A percentile compares a stretch with the other conserved stretches of the same genome.
phyloP scores from a whole-genome alignment of 2,113 vertebrate species.

The Platichthys flesus region DNA sequence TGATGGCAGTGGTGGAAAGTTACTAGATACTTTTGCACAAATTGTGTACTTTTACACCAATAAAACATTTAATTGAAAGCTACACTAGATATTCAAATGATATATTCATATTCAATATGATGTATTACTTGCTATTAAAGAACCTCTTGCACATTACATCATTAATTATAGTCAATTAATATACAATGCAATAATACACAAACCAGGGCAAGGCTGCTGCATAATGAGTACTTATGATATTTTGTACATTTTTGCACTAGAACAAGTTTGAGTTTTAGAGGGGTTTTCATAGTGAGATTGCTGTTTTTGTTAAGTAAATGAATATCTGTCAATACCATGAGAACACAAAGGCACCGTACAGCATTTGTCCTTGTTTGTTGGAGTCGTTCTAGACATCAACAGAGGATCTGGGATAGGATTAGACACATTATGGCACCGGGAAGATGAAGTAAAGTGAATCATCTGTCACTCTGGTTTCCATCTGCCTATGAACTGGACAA shows the following conservation, averaged over 20 bases:
- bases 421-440: slow-evolving; percentile 36
- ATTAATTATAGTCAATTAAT: no score
- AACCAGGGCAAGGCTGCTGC: not conserved
- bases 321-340: not conserved
- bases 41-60: no score
- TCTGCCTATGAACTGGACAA: slow-evolving; percentile 54
- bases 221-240: not conserved
- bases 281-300: not conserved
- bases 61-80: no score
- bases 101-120: no score
- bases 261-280: not conserved
- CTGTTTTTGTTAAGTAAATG: slow-evolving; percentile 12
- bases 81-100: no score
- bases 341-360: not conserved
- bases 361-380: slow-evolving; percentile 49
- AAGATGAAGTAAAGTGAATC: slow-evolving; percentile 57
- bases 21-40: no score
- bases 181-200: no score
- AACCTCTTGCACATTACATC: no score
- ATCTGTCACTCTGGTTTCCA: slow-evolving; percentile 64
- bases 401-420: slow-evolving; percentile 41
- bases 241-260: not conserved
- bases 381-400: slow-evolving; percentile 37
- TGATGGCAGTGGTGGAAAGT: no score
- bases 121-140: no score